phyloP scores from a whole-genome alignment of 2,797 vertebrate species.

The Ataeniobius toweri region DNA sequence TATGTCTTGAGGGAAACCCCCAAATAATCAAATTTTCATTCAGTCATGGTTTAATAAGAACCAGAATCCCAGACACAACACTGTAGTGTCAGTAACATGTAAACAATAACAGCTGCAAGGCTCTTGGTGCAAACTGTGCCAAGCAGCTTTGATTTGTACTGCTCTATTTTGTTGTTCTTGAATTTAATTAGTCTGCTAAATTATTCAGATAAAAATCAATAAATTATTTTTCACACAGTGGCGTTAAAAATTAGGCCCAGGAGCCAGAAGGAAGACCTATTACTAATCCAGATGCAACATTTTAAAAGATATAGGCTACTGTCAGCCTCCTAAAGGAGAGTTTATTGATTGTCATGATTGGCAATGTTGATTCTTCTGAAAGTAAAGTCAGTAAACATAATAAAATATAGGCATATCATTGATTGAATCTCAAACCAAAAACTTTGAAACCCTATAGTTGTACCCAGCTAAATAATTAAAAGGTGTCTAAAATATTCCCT shows the following conservation, averaged over 20 bases:
- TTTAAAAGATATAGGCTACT: background rate
- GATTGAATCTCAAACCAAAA: too few relatives aligned
- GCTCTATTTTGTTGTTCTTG: conserved; percentile 15
- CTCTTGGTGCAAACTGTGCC: conserved; percentile 23
- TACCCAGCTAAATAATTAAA: background rate
- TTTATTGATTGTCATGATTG: conserved; percentile 34
- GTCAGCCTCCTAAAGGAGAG: conserved; percentile 21
- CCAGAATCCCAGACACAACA: conserved; percentile 13
- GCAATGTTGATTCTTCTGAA: conserved; percentile 12
- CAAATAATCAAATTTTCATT: background rate
- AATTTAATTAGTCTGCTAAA: conserved; percentile 32
- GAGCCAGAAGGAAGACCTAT: background rate
- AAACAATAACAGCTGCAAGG: conserved; percentile 29
- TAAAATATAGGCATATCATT: background rate
- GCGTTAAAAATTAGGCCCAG: background rate
- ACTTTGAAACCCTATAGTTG: background rate
- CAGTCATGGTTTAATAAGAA: conserved; percentile 17
- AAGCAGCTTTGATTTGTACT: conserved; percentile 15
- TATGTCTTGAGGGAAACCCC: background rate
- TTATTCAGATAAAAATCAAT: conserved; percentile 25
- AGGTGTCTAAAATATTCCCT: background rate
- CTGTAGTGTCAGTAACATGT: conserved; percentile 7
- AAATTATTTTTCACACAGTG: conserved; percentile 19
- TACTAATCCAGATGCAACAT: conserved; percentile 8
- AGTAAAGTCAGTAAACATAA: background rate